Evolutionary conservation across 2,888 invertebrate genomes (phyloP).

Genomic region (Laspeyria flexula): DNA sequence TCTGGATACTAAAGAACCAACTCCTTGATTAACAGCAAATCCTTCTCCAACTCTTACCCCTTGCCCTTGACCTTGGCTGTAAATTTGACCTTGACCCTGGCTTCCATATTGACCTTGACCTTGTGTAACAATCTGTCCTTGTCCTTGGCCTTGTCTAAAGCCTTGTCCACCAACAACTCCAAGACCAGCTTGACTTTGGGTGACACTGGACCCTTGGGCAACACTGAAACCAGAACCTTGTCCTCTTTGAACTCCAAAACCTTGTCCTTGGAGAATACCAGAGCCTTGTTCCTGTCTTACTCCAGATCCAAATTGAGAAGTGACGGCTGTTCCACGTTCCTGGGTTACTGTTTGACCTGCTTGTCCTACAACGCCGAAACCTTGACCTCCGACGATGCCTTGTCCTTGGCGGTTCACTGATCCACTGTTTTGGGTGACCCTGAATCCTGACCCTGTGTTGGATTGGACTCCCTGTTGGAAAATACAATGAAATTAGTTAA

Average conservation of each 20-base stretch:
- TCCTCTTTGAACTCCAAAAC: slow-evolving; percentile 2
- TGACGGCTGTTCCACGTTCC: slow-evolving; percentile 22
- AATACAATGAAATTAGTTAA: neutral
- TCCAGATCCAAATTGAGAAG: slow-evolving; percentile 30
- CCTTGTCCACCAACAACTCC: neutral
- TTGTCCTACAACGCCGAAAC: slow-evolving; percentile 25
- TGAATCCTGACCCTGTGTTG: slow-evolving; percentile 37
- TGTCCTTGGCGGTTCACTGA: slow-evolving; percentile 13
- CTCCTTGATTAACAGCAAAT: neutral
- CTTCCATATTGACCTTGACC: neutral
- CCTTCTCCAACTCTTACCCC: neutral
- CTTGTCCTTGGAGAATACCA: slow-evolving; percentile 1
- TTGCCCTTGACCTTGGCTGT: neutral
- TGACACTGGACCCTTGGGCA: slow-evolving; percentile 11
- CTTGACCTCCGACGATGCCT: slow-evolving; percentile 30
- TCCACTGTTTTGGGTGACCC: neutral
- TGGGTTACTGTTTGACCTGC: slow-evolving; percentile 13
- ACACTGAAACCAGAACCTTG: slow-evolving; percentile 6
- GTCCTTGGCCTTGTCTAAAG: neutral
- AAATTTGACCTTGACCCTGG: neutral
- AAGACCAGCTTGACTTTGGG: slow-evolving; percentile 2
- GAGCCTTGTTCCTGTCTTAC: slow-evolving; percentile 5
- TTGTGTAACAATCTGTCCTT: neutral
- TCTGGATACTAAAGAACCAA: neutral
- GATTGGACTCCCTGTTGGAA: slow-evolving; percentile 35